Base-by-base conservation (phyloP, 1,140 invertebrate genomes). In the Laodelphax striatellus region DNA sequence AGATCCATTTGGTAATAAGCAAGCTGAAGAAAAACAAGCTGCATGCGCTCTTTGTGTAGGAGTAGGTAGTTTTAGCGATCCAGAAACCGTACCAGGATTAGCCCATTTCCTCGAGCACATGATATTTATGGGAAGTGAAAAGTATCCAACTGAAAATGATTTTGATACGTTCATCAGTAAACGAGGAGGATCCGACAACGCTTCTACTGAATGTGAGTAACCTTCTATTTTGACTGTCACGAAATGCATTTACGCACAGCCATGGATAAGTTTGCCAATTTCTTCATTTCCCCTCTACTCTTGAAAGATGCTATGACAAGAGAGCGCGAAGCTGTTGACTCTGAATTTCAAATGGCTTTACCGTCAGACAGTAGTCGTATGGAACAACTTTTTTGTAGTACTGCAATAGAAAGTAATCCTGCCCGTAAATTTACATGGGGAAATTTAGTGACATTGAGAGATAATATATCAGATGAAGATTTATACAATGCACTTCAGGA, bases 41-140 rank as follows among this genome's bases (percentile, higher is more conserved):
- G 87, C 86, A 1, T 86, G 85, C 68, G 82, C 80, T 8, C 69
- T 90, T 3, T 79, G 79, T 58, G 79, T 90, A 13, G 80, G 82
- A 42, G 86, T 87, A 31, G 71, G 71, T 11, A 71, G 69, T 62
- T 72, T 72, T 57, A 67, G 66, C 57, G 82, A 84, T 69, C 90
- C 90, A 0, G 67, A 72, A 44, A 77, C 88, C 43, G 82, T 94
- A 54, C 90, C 86, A 62, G 94, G 94, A 1, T 70, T 97, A 65
- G 92, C 94, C 1, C 94, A 97, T 74, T 95, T 97, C 74, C 80
- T 95, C 52, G 94, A 97, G 71, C 94, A 97, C 70, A 95, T 97
- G 92, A 84, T 97, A 6, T 97, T 95, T 17, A 75, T 84, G 66
- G 82, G 82, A 13, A 81, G 77, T 60, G 70, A 77, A 55, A 79